Percentiles rank a stretch among this genome's conserved stretches.
phyloP scores from a whole-genome alignment of 2,888 invertebrate genomes.

The Scrobipalpa costella region DNA sequence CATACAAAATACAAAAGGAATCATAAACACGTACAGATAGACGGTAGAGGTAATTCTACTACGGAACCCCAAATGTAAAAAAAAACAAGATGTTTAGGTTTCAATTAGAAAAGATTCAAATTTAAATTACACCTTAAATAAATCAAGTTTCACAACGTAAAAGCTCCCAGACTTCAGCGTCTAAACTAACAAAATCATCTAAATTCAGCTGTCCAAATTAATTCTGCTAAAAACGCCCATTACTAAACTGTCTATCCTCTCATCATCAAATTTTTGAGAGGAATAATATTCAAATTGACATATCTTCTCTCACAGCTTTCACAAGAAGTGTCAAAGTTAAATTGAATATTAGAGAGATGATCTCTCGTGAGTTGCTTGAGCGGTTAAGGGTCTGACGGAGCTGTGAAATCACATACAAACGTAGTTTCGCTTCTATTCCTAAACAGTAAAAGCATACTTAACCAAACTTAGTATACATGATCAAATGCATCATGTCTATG shows the following conservation, averaged over 20 bases:
- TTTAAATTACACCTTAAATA: background rate
- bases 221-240: constrained; percentile 10
- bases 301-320: constrained; percentile 47
- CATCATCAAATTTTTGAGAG: constrained; percentile 31
- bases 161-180: background rate
- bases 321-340: constrained; percentile 78
- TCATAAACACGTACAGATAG: too few relatives aligned
- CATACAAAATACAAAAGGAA: too few relatives aligned
- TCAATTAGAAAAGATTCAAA: too few relatives aligned
- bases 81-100: too few relatives aligned
- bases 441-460: too few relatives aligned
- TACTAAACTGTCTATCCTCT: constrained; percentile 25
- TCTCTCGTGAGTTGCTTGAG: constrained; percentile 66
- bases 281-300: constrained; percentile 59
- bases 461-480: too few relatives aligned
- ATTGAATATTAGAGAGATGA: constrained; percentile 79
- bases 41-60: too few relatives aligned
- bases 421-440: too few relatives aligned
- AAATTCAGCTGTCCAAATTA: constrained; percentile 23
- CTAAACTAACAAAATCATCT: background rate
- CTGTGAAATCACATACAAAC: too few relatives aligned
- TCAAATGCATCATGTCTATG: too few relatives aligned
- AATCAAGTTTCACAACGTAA: background rate
- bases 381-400: too few relatives aligned
- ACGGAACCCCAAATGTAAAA: too few relatives aligned